Percentiles rank a stretch among this genome's conserved stretches.
phyloP scores from a whole-genome alignment of 2,797 vertebrate species.

The Syngnathus acus region DNA sequence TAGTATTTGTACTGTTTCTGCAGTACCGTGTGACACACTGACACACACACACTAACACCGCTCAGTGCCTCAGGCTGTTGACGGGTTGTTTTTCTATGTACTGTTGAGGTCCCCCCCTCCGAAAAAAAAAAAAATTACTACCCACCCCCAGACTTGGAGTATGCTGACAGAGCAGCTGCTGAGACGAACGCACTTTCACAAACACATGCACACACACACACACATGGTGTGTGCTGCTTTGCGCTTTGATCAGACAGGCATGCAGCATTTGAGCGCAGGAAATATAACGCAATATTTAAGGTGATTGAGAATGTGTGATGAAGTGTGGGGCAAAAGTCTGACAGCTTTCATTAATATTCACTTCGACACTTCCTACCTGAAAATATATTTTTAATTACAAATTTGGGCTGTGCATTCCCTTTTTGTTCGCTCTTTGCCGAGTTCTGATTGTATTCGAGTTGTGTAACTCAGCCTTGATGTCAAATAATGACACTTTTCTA shows the following conservation, averaged over 20 bases:
- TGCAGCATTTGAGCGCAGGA: slow-evolving; percentile 31
- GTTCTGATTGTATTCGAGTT: too few species aligned
- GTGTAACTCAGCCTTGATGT: too few species aligned
- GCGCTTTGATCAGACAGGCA: slow-evolving; percentile 50
- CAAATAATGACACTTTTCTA: too few species aligned
- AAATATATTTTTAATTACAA: slow-evolving; percentile 9
- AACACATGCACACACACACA: slow-evolving; percentile 26
- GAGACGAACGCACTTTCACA: slow-evolving; percentile 35
- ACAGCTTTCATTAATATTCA: slow-evolving; percentile 37
- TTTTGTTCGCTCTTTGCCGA: too few species aligned
- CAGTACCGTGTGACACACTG: slow-evolving; percentile 50
- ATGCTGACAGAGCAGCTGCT: slow-evolving; percentile 63
- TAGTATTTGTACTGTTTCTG: slow-evolving; percentile 53
- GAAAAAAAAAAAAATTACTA: not conserved
- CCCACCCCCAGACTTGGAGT: slow-evolving; percentile 29
- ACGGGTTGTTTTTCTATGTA: slow-evolving; percentile 62
- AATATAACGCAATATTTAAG: slow-evolving; percentile 48
- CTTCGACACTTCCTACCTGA: slow-evolving; percentile 32
- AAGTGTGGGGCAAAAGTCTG: slow-evolving; percentile 17
- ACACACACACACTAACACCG: slow-evolving; percentile 22
- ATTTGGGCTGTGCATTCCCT: too few species aligned
- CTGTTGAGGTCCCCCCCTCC: not conserved
- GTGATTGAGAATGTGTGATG: slow-evolving; percentile 8
- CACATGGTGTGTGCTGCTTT: slow-evolving; percentile 22
- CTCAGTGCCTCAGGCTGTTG: slow-evolving; percentile 53